phyloP scores from a whole-genome alignment of 2,888 invertebrate genomes.

The Cynaeus angustus region DNA sequence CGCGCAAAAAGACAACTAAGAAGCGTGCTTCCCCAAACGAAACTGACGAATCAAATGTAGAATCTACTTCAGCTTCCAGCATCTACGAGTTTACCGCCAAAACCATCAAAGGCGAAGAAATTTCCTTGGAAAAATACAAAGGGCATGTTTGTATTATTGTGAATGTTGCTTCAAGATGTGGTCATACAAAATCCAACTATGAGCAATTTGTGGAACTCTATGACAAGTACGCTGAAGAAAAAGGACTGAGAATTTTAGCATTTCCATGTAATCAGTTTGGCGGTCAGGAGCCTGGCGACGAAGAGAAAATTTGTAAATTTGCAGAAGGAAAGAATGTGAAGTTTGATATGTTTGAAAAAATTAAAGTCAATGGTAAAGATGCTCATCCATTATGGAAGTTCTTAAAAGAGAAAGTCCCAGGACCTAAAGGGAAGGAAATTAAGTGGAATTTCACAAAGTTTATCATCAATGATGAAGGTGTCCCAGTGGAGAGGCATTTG shows the following conservation, averaged over 20 bases:
- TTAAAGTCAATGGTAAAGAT: slow-evolving; percentile 80
- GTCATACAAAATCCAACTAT: slow-evolving; percentile 86
- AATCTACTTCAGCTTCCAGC: slow-evolving; percentile 72
- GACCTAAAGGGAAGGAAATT: slow-evolving; percentile 77
- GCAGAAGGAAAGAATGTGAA: slow-evolving; percentile 77
- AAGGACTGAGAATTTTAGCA: slow-evolving; percentile 85
- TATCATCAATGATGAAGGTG: slow-evolving; percentile 82
- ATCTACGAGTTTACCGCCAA: slow-evolving; percentile 87
- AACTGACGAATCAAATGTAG: slow-evolving; percentile 1
- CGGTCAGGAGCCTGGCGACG: slow-evolving; percentile 79
- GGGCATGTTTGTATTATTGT: slow-evolving; percentile 88
- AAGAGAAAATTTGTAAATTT: slow-evolving; percentile 79
- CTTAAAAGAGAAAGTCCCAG: slow-evolving; percentile 74
- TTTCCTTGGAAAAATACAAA: slow-evolving; percentile 84
- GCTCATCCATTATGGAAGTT: slow-evolving; percentile 81
- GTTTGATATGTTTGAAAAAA: slow-evolving; percentile 83
- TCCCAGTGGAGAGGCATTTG: slow-evolving; percentile 78
- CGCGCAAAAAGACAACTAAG: slow-evolving; percentile 6
- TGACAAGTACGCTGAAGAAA: slow-evolving; percentile 81
- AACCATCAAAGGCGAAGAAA: slow-evolving; percentile 84
- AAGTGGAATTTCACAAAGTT: slow-evolving; percentile 95
- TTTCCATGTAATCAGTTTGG: slow-evolving; percentile 93
- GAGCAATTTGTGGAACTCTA: slow-evolving; percentile 85
- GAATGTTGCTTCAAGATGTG: slow-evolving; percentile 91
- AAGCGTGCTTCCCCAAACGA: slow-evolving; percentile 1